phyloP scores from a whole-genome alignment of 2,797 vertebrate species.

The Odontamblyopus rebecca region DNA sequence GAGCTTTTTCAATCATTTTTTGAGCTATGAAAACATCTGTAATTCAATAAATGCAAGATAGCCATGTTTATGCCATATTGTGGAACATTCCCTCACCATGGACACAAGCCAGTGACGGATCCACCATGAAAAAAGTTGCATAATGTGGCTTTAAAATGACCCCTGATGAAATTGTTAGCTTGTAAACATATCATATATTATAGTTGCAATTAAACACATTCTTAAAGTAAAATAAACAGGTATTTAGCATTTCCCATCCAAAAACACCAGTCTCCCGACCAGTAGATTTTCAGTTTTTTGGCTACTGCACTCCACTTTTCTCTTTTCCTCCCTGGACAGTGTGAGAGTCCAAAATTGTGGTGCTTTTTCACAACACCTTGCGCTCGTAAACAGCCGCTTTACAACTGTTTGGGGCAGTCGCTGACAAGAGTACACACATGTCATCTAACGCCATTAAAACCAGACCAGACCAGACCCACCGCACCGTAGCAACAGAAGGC shows the following conservation, averaged over 20 bases:
- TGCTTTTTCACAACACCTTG: slow-evolving; percentile 60
- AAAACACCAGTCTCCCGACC: slow-evolving; percentile 14
- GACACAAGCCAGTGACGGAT: too few relatives aligned
- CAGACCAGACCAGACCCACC: slow-evolving; percentile 69
- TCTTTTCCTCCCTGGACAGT: slow-evolving; percentile 48
- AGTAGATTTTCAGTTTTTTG: slow-evolving; percentile 23
- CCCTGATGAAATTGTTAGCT: not conserved
- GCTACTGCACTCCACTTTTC: slow-evolving; percentile 15
- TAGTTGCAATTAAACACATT: not conserved
- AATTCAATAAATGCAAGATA: too few relatives aligned
- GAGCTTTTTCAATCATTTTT: too few relatives aligned
- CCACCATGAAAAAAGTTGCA: too few relatives aligned
- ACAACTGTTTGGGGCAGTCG: slow-evolving; percentile 72
- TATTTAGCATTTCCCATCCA: not conserved
- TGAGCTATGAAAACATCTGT: too few relatives aligned
- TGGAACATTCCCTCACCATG: too few relatives aligned
- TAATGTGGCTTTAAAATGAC: not conserved
- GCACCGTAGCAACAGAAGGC: slow-evolving; percentile 27
- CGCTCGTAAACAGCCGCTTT: slow-evolving; percentile 75
- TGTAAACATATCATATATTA: not conserved
- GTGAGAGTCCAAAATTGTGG: slow-evolving; percentile 60
- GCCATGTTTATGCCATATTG: too few relatives aligned
- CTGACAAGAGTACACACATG: slow-evolving; percentile 73
- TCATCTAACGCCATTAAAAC: slow-evolving; percentile 64
- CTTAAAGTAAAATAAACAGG: not conserved